Evolutionary conservation across 1,140 invertebrate genomes (phyloP), one percentile per base, ranked within the genome.

Genomic region (Chymomyza costata): DNA sequence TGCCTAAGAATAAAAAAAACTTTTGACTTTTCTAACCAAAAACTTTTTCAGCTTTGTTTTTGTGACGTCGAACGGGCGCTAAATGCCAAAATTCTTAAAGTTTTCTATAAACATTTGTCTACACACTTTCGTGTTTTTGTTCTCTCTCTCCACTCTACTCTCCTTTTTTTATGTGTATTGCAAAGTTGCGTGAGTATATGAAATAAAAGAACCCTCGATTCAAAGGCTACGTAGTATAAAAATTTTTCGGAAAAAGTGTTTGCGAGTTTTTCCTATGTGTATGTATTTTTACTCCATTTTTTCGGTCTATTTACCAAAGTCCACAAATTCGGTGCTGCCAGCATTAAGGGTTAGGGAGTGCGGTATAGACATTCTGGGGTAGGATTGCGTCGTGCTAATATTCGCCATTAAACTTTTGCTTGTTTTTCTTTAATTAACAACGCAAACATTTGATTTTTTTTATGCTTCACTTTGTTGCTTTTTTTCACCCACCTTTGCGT

Each of bases 341-440:
- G 2, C 34, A n/a, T n/a, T 50, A 30, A 35, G 5, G 16, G 11
- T 25, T 6, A 11, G 34, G 16, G 30, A 40, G 57, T 6, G 32
- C 14, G 5, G 32, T 19, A 21, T n/a, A 34, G 16, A 21, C 13
- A 17, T 28, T 13, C 28, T 31, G 64, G 18, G 15, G n/a, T n/a
- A 6, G 3, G 37, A 19, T 30, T 28, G 5, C 2, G 11, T 43
- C 52, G 59, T 59, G 67, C 73, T 78, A 78, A 78, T 78, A 78
- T 78, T 78, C 73, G 73, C 73, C 73, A 78, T 80, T 78, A 78
- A 78, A 78, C 73, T 78, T 80, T 78, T 80, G 73, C 73, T 78
- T 78, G 73, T 78, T 80, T 78, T 78, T 78, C 73, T 78, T 78
- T 78, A 78, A 78, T 78, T 78, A 78, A 78, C 73, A 78, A 78